Conservation (phyloP, 2,113 vertebrate genomes). For the Tursiops truncatus region DNA sequence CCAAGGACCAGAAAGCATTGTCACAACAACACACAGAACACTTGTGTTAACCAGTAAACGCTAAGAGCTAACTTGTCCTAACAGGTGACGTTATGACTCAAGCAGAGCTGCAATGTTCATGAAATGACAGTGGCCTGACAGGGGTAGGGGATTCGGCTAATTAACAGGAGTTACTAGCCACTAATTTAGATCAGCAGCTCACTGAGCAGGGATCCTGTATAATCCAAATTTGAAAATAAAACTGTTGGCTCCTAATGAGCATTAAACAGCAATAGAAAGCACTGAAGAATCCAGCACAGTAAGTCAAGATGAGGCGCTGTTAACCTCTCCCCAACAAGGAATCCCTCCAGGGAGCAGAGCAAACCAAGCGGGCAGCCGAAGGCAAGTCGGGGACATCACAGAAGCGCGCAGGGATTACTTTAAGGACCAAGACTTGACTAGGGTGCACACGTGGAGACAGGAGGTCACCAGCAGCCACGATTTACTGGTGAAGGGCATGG, state of each 20-base stretch:
- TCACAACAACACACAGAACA: slow-evolving; percentile 22
- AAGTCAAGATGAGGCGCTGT: background rate
- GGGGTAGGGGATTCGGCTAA: background rate
- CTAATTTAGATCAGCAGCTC: background rate
- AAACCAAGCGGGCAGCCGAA: background rate
- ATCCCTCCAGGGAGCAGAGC: background rate
- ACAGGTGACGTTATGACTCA: slow-evolving; percentile 26
- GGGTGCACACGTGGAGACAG: background rate
- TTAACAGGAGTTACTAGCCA: background rate
- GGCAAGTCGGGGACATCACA: no score
- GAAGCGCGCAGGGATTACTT: background rate
- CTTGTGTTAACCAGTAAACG: slow-evolving; percentile 50
- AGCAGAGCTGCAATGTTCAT: background rate
- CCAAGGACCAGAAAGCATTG: slow-evolving; percentile 77
- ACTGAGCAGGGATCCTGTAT: background rate
- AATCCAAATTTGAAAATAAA: slow-evolving; percentile 2
- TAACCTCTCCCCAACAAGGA: background rate
- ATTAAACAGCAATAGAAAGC: background rate
- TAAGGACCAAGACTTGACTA: no score
- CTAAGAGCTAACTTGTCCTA: slow-evolving; percentile 33
- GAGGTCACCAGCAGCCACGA: no score
- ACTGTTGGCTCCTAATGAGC: background rate
- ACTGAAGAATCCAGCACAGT: background rate
- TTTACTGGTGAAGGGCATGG: background rate
- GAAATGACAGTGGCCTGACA: background rate